Percentiles rank a stretch among this genome's conserved stretches.
Conservation (phyloP, 2,797 vertebrate species). For the Erethizon dorsatum region DNA sequence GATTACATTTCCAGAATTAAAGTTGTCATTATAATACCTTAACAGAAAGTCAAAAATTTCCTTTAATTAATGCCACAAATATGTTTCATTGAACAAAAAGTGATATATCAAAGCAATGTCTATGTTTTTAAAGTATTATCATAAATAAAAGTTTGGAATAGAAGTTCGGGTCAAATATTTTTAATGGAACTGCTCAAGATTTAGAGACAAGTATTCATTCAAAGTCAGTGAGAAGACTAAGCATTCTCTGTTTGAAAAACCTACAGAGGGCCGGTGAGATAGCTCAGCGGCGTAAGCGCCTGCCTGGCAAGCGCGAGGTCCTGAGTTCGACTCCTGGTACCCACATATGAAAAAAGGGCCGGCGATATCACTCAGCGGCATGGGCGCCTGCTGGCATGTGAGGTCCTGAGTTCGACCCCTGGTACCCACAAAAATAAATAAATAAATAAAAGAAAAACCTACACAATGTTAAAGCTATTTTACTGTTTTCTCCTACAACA, state of each 20-base stretch:
- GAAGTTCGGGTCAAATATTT: not conserved
- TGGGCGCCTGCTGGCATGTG: too few species aligned
- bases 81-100: not conserved
- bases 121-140: slow-evolving; percentile 36
- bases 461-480: not conserved
- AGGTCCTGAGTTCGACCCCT: too few species aligned
- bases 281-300: too few species aligned
- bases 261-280: too few species aligned
- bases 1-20: not conserved
- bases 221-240: not conserved
- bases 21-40: not conserved
- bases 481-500: not conserved
- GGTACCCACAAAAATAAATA: too few species aligned
- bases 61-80: not conserved
- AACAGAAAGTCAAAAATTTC: not conserved
- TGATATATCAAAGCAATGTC: not conserved
- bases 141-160: not conserved
- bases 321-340: too few species aligned
- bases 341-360: too few species aligned
- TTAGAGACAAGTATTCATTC: not conserved
- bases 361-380: too few species aligned
- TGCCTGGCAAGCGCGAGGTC: too few species aligned
- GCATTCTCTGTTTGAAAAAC: not conserved
- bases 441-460: too few species aligned
- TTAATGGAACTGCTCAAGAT: slow-evolving; percentile 12